Evolutionary conservation across 1,140 invertebrate genomes (phyloP).

Genomic region (Papilio helenus): DNA sequence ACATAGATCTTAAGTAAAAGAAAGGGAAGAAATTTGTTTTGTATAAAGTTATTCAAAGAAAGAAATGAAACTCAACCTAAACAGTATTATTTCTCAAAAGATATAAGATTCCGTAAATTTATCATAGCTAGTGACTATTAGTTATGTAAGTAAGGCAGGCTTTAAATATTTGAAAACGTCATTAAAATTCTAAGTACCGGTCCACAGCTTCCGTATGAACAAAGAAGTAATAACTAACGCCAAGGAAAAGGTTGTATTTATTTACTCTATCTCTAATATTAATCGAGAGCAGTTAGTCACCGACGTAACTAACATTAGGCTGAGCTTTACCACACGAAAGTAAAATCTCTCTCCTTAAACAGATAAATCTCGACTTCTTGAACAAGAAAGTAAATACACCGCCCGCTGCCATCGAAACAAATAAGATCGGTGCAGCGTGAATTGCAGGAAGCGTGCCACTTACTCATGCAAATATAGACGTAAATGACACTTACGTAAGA

Average conservation of each 20-base stretch:
- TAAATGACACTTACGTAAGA: constrained; percentile 34
- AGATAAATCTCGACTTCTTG: constrained; percentile 53
- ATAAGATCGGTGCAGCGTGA: constrained; percentile 20
- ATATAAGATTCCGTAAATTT: not conserved
- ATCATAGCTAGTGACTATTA: not conserved
- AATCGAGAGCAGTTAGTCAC: constrained; percentile 44
- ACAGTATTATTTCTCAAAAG: not conserved
- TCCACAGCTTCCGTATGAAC: constrained; percentile 11
- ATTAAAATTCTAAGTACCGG: constrained; percentile 9
- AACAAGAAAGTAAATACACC: constrained; percentile 44
- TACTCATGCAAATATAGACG: constrained; percentile 28
- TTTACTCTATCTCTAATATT: constrained; percentile 33
- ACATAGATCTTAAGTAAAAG: too few relatives aligned
- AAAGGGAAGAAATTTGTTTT: not conserved
- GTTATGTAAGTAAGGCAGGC: not conserved
- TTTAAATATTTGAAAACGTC: constrained; percentile 5
- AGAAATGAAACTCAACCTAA: not conserved
- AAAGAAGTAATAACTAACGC: constrained; percentile 38
- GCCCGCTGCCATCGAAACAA: constrained; percentile 35
- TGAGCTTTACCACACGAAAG: constrained; percentile 48
- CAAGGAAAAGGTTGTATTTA: constrained; percentile 37
- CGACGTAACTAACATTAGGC: constrained; percentile 53
- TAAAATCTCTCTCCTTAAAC: constrained; percentile 65
- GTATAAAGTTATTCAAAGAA: not conserved
- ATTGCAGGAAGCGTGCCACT: constrained; percentile 15